Conservation (phyloP, 2,797 vertebrate species). For the Lithobates sylvaticus region DNA sequence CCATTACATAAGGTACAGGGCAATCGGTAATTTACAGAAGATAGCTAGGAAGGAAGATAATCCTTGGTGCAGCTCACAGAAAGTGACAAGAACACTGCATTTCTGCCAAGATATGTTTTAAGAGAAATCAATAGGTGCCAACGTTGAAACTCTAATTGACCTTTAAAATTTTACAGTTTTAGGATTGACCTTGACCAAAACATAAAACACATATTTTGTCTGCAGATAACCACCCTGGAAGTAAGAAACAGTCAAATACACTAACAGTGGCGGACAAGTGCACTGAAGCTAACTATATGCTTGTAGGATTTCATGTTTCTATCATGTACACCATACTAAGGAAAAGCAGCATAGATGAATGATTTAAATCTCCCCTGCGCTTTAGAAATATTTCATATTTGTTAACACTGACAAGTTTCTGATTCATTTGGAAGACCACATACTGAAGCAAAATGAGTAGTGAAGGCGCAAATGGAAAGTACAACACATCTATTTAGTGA, state of each 20-base stretch:
- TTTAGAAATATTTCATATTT: slow-evolving; percentile 28
- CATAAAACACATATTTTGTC: not conserved
- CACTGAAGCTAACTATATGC: slow-evolving; percentile 1
- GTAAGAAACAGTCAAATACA: not conserved
- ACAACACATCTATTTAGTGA: slow-evolving; percentile 3
- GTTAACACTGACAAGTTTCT: slow-evolving; percentile 18
- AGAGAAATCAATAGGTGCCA: too few relatives aligned
- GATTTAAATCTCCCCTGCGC: slow-evolving; percentile 30
- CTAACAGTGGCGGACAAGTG: slow-evolving; percentile 31
- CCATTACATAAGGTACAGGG: too few relatives aligned
- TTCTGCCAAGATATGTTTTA: too few relatives aligned
- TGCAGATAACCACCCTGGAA: slow-evolving; percentile 1
- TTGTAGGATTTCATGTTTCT: slow-evolving; percentile 30
- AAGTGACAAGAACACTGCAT: too few relatives aligned
- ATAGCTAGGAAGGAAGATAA: too few relatives aligned
- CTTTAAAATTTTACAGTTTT: too few relatives aligned
- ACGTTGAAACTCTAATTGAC: too few relatives aligned
- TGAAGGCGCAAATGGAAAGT: slow-evolving; percentile 14
- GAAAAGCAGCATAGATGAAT: slow-evolving; percentile 37
- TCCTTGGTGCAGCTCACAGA: too few relatives aligned
- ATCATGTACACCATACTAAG: slow-evolving; percentile 11
- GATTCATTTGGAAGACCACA: slow-evolving; percentile 12
- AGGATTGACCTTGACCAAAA: too few relatives aligned
- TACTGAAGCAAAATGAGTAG: slow-evolving; percentile 4
- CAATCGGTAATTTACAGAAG: too few relatives aligned